A percentile compares a stretch with the other conserved stretches of the same genome.
Evolutionary conservation across 2,113 vertebrate genomes (phyloP).

Genomic region (Melanocharis versteri): DNA sequence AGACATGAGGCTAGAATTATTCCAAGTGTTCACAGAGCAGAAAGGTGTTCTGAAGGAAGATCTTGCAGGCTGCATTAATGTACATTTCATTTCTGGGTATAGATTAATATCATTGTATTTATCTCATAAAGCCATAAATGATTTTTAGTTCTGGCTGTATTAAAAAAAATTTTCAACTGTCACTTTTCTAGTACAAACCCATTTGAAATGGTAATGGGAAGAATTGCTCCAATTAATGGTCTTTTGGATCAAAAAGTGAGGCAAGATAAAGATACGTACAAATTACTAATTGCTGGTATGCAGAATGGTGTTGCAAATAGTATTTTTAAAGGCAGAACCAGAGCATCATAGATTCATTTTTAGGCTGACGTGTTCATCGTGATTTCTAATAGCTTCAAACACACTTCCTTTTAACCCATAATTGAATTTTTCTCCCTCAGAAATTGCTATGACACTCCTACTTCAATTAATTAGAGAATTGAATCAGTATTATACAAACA

Average conservation of each 20-base stretch:
- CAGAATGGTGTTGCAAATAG: not conserved
- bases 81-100: not conserved
- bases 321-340: not conserved
- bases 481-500: not conserved
- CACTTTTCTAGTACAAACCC: not conserved
- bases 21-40: not conserved
- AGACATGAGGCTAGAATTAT: not conserved
- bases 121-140: not conserved
- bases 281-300: not conserved
- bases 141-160: not conserved
- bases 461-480: not conserved
- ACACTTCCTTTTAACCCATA: not conserved
- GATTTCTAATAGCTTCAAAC: not conserved
- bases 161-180: not conserved
- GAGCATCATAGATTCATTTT: not conserved
- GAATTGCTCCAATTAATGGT: not conserved
- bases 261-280: not conserved
- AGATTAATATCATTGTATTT: not conserved
- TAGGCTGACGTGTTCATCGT: not conserved
- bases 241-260: not conserved
- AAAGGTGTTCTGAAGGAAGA: not conserved
- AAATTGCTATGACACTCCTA: not conserved
- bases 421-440: not conserved
- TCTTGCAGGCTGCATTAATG: not conserved
- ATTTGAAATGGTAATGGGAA: conserved; percentile 3